Evolutionary conservation across 2,113 vertebrate genomes (phyloP), one percentile per base, ranked within the genome.

Genomic region (Phyllostomus hastatus): DNA sequence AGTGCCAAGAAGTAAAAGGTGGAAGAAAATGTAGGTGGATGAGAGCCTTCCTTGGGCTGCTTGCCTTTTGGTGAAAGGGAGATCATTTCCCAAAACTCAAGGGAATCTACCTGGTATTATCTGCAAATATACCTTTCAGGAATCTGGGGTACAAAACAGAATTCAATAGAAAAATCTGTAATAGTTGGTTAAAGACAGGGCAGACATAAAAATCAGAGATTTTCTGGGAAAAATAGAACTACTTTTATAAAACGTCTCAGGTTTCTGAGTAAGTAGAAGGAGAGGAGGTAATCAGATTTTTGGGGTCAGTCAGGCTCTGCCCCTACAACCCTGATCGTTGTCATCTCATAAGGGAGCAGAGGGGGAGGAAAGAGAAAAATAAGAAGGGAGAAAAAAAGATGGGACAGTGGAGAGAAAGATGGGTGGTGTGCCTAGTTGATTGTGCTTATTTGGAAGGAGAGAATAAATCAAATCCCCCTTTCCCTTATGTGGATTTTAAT

Each of bases 401-500:
- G 20, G 22, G 15, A 79, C 15, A 17, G 9, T 38, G 35, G 41
- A 43, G 46, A 73, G 73, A 69, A 79, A 69, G 52, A 12, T 7
- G 0, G 0, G 15, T 95, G 43, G 61, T 84, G 16, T 82, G 46
- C 59, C 52, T 41, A 14, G n/a, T 19, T 28, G 85, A 33, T 33
- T 31, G 14, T 33, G 12, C 26, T 92, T 88, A 52, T 91, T 50
- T 91, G 59, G 67, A 91, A 91, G 57, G 61, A 93, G 89, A 69
- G 35, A 89, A 35, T 94, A 78, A 92, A 69, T 80, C 50, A 73
- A 81, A 92, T 33, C 28, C 20, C 35, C 10, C n/a, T 88, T 94
- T 98, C 75, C 64, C 81, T 98, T 98, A 97, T 97, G 97, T 41
- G 24, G 75, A 95, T 97, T 98, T 98, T 98, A 98, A 98, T 98